phyloP scores from a whole-genome alignment of 2,797 vertebrate species.

The Parambassis ranga region DNA sequence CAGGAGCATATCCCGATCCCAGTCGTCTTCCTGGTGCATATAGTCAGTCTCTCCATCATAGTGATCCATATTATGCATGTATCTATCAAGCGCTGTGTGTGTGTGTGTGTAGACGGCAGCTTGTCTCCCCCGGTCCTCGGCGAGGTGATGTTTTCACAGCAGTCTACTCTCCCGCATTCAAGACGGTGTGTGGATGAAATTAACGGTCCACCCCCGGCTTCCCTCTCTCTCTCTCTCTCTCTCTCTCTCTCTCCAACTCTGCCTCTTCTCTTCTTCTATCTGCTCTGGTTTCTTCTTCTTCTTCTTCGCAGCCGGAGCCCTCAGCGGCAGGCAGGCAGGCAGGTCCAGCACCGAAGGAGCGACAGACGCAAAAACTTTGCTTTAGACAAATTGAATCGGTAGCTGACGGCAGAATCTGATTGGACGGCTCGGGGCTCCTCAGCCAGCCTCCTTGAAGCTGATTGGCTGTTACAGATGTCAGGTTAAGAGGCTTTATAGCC shows the following conservation, averaged over 20 bases:
- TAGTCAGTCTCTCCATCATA: conserved; percentile 82
- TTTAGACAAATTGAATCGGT: conserved; percentile 70
- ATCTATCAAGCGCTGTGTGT: background rate
- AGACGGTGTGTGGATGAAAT: conserved; percentile 72
- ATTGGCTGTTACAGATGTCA: conserved; percentile 70
- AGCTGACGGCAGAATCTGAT: conserved; percentile 50
- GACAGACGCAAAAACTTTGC: conserved; percentile 77
- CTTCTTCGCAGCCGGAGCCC: conserved; percentile 30
- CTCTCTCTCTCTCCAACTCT: conserved; percentile 24
- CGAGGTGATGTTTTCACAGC: conserved; percentile 59
- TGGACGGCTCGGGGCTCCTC: conserved; percentile 47
- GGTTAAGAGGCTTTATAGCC: conserved; percentile 44
- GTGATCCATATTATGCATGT: conserved; percentile 79
- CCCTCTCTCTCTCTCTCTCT: conserved; percentile 34
- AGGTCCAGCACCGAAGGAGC: conserved; percentile 53
- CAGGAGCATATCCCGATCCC: conserved; percentile 90
- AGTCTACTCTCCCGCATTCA: conserved; percentile 68
- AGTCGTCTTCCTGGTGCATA: conserved; percentile 89
- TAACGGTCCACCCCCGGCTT: conserved; percentile 72
- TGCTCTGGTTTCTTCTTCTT: background rate
- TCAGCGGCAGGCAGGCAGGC: conserved; percentile 39
- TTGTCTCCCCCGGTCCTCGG: conserved; percentile 54
- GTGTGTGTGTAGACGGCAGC: conserved; percentile 2
- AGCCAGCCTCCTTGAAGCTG: conserved; percentile 33
- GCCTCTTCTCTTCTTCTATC: conserved; percentile 29